Percentiles rank a stretch among this genome's conserved stretches.
phyloP scores from a whole-genome alignment of 2,797 vertebrate species.

The Enteromius paludinosus region DNA sequence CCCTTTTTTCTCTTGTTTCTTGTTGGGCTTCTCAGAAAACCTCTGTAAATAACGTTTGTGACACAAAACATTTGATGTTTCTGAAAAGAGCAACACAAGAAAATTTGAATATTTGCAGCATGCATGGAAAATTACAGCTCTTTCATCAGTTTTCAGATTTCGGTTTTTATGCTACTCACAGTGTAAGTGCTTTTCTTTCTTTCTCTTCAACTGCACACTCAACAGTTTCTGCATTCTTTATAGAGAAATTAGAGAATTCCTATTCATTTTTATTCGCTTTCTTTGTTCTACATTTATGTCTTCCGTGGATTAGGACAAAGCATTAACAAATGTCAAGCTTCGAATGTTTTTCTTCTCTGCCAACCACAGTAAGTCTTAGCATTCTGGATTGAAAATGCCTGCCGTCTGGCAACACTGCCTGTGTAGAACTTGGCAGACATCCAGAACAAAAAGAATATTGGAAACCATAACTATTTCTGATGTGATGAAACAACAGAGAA shows the following conservation, averaged over 20 bases:
- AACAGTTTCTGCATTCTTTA: neutral
- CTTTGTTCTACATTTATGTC: slow-evolving; percentile 34
- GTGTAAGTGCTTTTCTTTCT: neutral
- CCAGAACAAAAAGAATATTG: slow-evolving; percentile 59
- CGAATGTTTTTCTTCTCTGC: slow-evolving; percentile 42
- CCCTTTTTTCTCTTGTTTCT: slow-evolving; percentile 13
- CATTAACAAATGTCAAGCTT: slow-evolving; percentile 45
- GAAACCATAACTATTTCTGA: slow-evolving; percentile 57
- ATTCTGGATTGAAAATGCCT: slow-evolving; percentile 45
- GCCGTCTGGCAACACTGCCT: slow-evolving; percentile 51
- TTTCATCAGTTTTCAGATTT: slow-evolving; percentile 31
- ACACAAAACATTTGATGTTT: slow-evolving; percentile 42
- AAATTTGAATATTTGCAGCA: slow-evolving; percentile 41
- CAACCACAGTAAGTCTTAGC: slow-evolving; percentile 19
- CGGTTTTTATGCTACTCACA: neutral
- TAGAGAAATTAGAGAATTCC: slow-evolving; percentile 14
- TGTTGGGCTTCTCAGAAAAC: slow-evolving; percentile 44
- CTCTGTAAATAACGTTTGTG: slow-evolving; percentile 48
- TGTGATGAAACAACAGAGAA: slow-evolving; percentile 67
- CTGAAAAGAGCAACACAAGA: slow-evolving; percentile 43
- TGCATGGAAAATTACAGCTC: slow-evolving; percentile 50
- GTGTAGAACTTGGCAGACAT: slow-evolving; percentile 59
- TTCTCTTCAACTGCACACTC: slow-evolving; percentile 10
- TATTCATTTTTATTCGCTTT: slow-evolving; percentile 5
- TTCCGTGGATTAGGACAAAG: slow-evolving; percentile 44